These are phyloP conservation scores for Epinephelus lanceolatus DNA, from an alignment of 2,113 vertebrate species.

Conservation along the genomic window DNA sequence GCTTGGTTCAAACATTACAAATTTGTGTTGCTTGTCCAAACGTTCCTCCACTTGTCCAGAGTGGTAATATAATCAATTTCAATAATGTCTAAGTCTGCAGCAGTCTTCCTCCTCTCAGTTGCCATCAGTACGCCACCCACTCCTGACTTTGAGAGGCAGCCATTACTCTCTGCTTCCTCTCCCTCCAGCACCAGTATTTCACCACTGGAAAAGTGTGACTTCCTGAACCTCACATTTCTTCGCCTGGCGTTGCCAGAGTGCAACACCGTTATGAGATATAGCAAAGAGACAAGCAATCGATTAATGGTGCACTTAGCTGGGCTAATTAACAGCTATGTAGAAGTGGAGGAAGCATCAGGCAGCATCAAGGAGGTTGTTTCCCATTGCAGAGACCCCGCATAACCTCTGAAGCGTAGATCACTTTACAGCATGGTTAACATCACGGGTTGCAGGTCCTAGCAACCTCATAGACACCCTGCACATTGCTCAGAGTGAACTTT, in stretches of 20 bases:
- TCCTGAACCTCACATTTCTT: slow-evolving; percentile 79
- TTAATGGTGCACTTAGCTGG: slow-evolving; percentile 85
- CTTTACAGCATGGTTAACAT: slow-evolving; percentile 64
- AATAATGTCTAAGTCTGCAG: slow-evolving; percentile 18
- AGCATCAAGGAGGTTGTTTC: slow-evolving; percentile 65
- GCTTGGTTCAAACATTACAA: neutral
- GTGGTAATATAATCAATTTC: slow-evolving; percentile 7
- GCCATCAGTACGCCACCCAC: slow-evolving; percentile 19
- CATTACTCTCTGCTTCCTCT: slow-evolving; percentile 36
- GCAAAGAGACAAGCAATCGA: slow-evolving; percentile 82
- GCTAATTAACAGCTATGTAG: slow-evolving; percentile 84
- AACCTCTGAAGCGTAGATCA: slow-evolving; percentile 68
- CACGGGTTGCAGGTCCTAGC: slow-evolving; percentile 19
- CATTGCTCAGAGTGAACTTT: slow-evolving; percentile 27
- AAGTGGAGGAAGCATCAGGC: slow-evolving; percentile 71
- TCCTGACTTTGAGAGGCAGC: slow-evolving; percentile 34
- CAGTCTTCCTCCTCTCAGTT: slow-evolving; percentile 17
- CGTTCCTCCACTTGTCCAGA: slow-evolving; percentile 12
- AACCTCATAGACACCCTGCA: slow-evolving; percentile 14
- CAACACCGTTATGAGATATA: slow-evolving; percentile 81
- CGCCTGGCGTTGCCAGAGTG: slow-evolving; percentile 56
- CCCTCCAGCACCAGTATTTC: slow-evolving; percentile 45
- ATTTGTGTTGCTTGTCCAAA: neutral
- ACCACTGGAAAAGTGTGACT: slow-evolving; percentile 66
- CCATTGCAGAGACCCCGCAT: slow-evolving; percentile 62